Evolutionary conservation across 2,797 vertebrate genomes (phyloP).

Genomic region (Amphiprion clarkii): DNA sequence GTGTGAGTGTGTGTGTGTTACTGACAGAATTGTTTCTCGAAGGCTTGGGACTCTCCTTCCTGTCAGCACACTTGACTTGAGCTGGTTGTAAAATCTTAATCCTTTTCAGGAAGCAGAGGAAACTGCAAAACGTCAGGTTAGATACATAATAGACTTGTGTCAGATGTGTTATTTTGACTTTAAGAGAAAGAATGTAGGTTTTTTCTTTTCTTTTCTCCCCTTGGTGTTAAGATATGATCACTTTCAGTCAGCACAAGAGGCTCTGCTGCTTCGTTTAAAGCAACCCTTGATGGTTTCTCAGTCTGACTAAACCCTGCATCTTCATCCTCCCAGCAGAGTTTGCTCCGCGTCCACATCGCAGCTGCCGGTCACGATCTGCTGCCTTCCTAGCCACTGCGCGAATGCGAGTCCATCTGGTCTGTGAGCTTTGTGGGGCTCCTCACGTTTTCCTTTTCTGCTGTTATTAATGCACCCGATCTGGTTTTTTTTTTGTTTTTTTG

Average conservation of each 20-base stretch:
- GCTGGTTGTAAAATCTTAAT: conserved; percentile 16
- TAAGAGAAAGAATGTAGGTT: not conserved
- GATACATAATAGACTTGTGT: not conserved
- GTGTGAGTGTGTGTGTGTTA: not conserved
- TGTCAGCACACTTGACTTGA: conserved; percentile 32
- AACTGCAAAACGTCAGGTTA: not conserved
- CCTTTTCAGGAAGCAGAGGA: not conserved
- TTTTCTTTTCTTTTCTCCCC: not conserved
- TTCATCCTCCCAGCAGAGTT: not conserved
- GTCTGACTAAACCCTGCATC: conserved; percentile 9
- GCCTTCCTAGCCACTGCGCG: not conserved
- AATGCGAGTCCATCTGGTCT: not conserved
- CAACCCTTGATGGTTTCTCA: not conserved
- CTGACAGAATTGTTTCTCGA: conserved; percentile 36
- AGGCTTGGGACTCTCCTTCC: conserved; percentile 26
- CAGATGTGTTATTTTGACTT: too few species aligned
- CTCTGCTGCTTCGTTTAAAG: conserved; percentile 4
- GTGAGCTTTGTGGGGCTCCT: not conserved
- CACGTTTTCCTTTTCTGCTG: not conserved
- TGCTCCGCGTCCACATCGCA: not conserved
- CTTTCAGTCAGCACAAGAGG: not conserved
- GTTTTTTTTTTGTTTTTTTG: not conserved
- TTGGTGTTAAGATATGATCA: too few species aligned
- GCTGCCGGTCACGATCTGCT: not conserved
- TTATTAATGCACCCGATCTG: not conserved